Base-by-base conservation (phyloP, 2,888 invertebrate species). In the Sicus ferrugineus region DNA sequence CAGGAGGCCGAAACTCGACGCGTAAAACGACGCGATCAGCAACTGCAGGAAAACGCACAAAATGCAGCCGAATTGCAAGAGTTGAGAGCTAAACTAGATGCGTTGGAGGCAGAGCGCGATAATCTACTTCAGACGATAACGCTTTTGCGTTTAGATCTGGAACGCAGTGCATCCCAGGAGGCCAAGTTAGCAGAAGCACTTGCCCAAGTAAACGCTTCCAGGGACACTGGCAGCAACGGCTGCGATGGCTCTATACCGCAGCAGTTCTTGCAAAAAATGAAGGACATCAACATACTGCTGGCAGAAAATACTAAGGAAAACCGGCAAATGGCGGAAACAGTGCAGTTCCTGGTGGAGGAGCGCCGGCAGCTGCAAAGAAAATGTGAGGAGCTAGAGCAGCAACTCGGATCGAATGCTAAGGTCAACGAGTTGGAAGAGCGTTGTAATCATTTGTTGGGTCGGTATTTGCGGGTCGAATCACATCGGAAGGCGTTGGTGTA, bases 401-500 rank as follows among this genome's bases (percentile, higher is more conserved):
- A 79, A 48, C 14, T 75, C 23, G 72, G 76, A 14, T 76, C 75
- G 7, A 81, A 79, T 42, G 79, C 76, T n/a, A 79, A 80, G 69
- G 76, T 78, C 2, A 70, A 72, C 0, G 83, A 83, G 68, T 73
- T 86, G 26, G 85, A 85, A 70, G 84, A 86, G 48, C 81, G 89
- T 84, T 86, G 89, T 34, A 88, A 89, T 72, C 88, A 89, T 73
- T 83, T 90, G 71, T 88, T 90, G 72, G 89, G 89, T 14, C 90
- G 90, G 77, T 94, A 92, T 81, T 86, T 95, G 75, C 88, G 93
- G 38, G 89, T 93, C 4, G 94, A 96, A 81, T 95, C 95, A 80
- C 93, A 92, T 77, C 89, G 93, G 70, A 96, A 95, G 83, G 93
- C 96, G 16, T 87, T 97, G 67, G 89, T 93, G 65, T 96, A 93